Base-by-base conservation (phyloP, 2,888 invertebrate species). In the Gisinianus flammeolus region DNA sequence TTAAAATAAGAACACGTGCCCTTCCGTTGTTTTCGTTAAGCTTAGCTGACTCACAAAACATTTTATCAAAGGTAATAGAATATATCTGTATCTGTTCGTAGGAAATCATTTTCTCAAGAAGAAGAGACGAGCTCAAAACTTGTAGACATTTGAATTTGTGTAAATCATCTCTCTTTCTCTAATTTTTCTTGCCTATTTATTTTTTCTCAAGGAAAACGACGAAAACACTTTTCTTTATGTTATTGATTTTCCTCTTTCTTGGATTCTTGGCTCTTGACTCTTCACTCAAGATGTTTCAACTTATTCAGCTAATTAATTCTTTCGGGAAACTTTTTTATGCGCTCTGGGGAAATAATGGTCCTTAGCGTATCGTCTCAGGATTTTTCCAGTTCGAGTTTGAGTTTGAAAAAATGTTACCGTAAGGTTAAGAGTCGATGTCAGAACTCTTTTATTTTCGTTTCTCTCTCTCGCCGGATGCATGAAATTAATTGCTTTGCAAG, bases 1-100 rank as follows among this genome's bases (percentile, higher is more conserved):
- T 33, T 44, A 30, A 68, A 35, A 44, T 68, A 16, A 66, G 54
- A n/a, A 8, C 68, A 68, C 68, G 68, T 68, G 68, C 24, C 35
- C 44, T 68, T 44, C 68, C 68, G 44, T 68, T 68, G 68, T 68
- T 68, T 35, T 35, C 44, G 68, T 44, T 44, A 31, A 68, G 68
- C 68, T 68, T n/a, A 68, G 44, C n/a, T 68, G 44, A 35, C 28
- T 64, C 26, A 28, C 30, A 64, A 64, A 64, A 26, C 30, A n/a
- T n/a, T 44, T 44, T 44, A 44, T 44, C 44, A 44, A 44, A 44
- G 44, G 19, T 44, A 44, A 44, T 44, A 44, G 16, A 44, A 4
- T 4, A 44, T 44, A 35, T 12, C 5, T n/a, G 5, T 35, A 35
- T 35, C 5, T 35, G 35, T 35, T 35, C 8, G 44, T 44, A 44